A percentile compares a stretch with the other conserved stretches of the same genome.
Evolutionary conservation across 2,888 invertebrate genomes (phyloP).

Genomic region (Octonoba sinensis): DNA sequence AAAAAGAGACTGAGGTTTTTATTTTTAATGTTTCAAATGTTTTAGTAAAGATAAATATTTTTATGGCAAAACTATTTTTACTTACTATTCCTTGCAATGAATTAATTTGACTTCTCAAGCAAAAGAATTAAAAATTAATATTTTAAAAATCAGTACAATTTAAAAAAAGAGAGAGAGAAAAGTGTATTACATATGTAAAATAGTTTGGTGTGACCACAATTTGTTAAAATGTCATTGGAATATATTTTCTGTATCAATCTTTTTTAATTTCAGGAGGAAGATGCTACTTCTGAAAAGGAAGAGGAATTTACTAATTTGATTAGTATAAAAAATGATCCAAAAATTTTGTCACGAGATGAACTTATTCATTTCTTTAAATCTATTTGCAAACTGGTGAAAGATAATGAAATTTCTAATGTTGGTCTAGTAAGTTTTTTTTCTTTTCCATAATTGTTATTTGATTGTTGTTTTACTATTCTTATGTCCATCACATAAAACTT

Average conservation of each 20-base stretch:
- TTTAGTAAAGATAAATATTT: too few relatives aligned
- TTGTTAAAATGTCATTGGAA: too few relatives aligned
- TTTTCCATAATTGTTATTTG: background rate
- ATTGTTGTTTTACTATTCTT: background rate
- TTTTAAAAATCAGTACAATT: too few relatives aligned
- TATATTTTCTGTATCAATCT: too few relatives aligned
- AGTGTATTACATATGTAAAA: too few relatives aligned
- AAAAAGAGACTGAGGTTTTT: slow-evolving; percentile 64
- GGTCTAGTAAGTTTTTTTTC: slow-evolving; percentile 76
- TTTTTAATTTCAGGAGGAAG: slow-evolving; percentile 12
- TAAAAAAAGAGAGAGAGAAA: too few relatives aligned
- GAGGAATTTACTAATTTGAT: background rate
- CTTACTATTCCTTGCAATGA: background rate
- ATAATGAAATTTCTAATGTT: slow-evolving; percentile 76
- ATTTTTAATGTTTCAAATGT: background rate
- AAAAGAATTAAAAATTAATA: too few relatives aligned
- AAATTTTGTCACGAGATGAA: slow-evolving; percentile 72
- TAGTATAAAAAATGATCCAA: slow-evolving; percentile 42
- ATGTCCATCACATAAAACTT: background rate
- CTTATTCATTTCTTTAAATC: slow-evolving; percentile 81
- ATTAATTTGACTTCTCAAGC: background rate
- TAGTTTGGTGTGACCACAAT: too few relatives aligned
- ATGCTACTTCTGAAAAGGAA: background rate
- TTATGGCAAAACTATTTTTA: background rate
- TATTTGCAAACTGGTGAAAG: slow-evolving; percentile 72